Conservation (phyloP, 2,888 invertebrate genomes). For the Strigamia transsilvanica region DNA sequence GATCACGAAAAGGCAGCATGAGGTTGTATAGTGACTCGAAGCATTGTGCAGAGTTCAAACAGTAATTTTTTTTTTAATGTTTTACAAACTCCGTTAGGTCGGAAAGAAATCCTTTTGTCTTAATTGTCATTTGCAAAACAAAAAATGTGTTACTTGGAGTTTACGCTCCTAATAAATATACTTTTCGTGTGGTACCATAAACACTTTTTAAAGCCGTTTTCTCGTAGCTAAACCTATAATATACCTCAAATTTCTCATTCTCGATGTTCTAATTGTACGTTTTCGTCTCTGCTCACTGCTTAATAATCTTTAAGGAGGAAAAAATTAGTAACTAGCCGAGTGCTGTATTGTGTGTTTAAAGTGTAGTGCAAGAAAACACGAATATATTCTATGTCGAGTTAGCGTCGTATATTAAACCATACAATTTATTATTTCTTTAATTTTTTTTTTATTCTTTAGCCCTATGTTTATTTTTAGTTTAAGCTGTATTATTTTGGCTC, state of each 20-base stretch:
- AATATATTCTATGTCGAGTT: slow-evolving; percentile 52
- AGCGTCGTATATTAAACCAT: slow-evolving; percentile 51
- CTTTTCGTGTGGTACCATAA: slow-evolving; percentile 43
- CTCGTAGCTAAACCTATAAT: slow-evolving; percentile 51
- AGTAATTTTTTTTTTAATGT: slow-evolving; percentile 25
- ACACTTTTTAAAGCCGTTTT: slow-evolving; percentile 52
- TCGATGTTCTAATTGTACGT: slow-evolving; percentile 54
- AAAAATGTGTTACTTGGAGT: slow-evolving; percentile 39
- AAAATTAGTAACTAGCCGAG: slow-evolving; percentile 38
- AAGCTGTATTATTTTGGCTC: slow-evolving; percentile 23
- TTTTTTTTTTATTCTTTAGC: not conserved
- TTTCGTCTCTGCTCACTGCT: slow-evolving; percentile 54
- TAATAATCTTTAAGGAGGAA: slow-evolving; percentile 27
- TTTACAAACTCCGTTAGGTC: slow-evolving; percentile 43
- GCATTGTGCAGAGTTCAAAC: slow-evolving; percentile 53
- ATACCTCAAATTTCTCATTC: slow-evolving; percentile 54
- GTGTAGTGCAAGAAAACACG: slow-evolving; percentile 52
- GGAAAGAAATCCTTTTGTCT: slow-evolving; percentile 37
- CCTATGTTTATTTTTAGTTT: slow-evolving; percentile 28
- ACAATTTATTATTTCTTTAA: not conserved
- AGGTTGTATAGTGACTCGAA: slow-evolving; percentile 27
- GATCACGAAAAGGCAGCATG: slow-evolving; percentile 28
- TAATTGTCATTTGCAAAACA: slow-evolving; percentile 29
- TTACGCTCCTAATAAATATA: slow-evolving; percentile 50
- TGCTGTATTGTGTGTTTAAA: slow-evolving; percentile 53